Base-by-base conservation (phyloP, 2,888 invertebrate genomes). In the Acleris cristana region DNA sequence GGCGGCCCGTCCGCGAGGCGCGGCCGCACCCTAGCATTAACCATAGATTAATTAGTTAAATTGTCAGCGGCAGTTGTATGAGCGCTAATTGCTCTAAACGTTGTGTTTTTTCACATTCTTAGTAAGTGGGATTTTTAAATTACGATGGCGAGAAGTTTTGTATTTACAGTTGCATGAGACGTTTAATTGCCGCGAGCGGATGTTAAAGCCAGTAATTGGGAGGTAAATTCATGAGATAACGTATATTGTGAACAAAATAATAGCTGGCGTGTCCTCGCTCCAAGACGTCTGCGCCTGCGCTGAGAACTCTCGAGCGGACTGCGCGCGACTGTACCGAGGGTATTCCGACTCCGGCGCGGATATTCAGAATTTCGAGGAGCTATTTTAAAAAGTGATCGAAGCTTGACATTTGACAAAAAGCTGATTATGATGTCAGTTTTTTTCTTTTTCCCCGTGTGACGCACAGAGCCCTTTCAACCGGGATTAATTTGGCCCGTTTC, bases 391-490 rank as follows among this genome's bases (percentile, higher is more conserved):
- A 84, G 85, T 82, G 85, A 86, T 86, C 85, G 80, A 79, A 79
- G 81, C 83, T 87, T 89, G 88, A 89, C 88, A 79, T 88, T 92
- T 90, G 89, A 92, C 90, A 91, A 92, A 87, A 92, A 92, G 92
- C 90, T 92, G 92, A 92, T 92, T 92, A 92, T 89, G 89, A 90
- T 88, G 89, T 92, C 89, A 90, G 76, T 85, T 89, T 87, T 87
- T 86, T 89, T 81, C 76, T 80, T 83, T 84, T 82, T 82, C 73
- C 83, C 79, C 76, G 80, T 78, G 77, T 79, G 79, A 77, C 79
- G 81, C 76, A 75, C 80, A 81, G 82, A 76, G 78, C 84, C 90
- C 88, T 90, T 91, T 89, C 89, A 90, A 87, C 79, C 82, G 80
- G 92, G 92, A 92, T 92, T 92, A 92, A 90, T 90, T 87, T 86